Conservation (phyloP, 2,888 invertebrate species). For the Adineta ricciae region DNA sequence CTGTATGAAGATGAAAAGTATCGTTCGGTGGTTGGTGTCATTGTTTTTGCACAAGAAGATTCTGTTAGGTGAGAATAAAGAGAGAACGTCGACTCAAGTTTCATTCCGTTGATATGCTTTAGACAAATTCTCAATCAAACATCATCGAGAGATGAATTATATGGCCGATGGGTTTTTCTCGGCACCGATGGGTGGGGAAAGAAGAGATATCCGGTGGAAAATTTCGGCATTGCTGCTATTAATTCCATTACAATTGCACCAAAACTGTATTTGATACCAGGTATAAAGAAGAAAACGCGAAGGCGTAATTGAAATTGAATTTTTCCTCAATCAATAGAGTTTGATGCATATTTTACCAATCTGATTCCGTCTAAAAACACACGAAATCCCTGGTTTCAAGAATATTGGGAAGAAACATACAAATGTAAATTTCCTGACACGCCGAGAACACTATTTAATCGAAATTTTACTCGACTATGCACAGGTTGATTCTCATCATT, state of each 20-base stretch:
- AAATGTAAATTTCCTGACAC: constrained; percentile 39
- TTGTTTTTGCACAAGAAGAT: constrained; percentile 22
- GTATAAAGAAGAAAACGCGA: too few species aligned
- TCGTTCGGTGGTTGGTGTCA: not conserved
- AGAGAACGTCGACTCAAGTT: not conserved
- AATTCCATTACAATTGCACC: constrained; percentile 47
- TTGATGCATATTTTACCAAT: constrained; percentile 44
- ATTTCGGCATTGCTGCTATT: constrained; percentile 44
- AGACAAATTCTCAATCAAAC: not conserved
- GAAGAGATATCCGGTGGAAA: constrained; percentile 45
- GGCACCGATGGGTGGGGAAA: constrained; percentile 50
- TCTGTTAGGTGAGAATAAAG: not conserved
- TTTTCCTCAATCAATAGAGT: constrained; percentile 37
- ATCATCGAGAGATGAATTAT: constrained; percentile 11
- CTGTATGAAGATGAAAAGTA: not conserved
- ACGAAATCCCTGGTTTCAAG: constrained; percentile 47
- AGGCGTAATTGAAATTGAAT: too few species aligned
- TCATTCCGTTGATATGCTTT: not conserved
- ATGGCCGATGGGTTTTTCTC: constrained; percentile 42
- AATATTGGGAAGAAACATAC: constrained; percentile 48
- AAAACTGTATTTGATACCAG: constrained; percentile 41
- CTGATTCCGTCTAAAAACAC: constrained; percentile 42
- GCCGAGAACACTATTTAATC: constrained; percentile 15
- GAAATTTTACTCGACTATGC: not conserved
- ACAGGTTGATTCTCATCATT: not conserved